phyloP scores from a whole-genome alignment of 2,797 vertebrate species.

The Lagorchestes hirsutus region DNA sequence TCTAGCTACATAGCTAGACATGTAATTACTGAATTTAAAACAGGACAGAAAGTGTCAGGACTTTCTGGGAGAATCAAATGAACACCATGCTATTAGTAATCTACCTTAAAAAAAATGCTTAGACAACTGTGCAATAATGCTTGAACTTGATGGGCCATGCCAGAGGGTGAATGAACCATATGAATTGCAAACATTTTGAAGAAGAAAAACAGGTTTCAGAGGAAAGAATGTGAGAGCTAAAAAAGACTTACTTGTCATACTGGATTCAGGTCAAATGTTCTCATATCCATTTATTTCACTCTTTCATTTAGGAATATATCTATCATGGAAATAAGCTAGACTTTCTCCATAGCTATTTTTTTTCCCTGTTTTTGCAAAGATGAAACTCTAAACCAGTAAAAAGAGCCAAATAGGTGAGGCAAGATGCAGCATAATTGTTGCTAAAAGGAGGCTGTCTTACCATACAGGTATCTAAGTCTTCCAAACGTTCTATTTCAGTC shows the following conservation, averaged over 20 bases:
- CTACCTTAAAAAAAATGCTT: not conserved
- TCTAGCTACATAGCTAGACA: not conserved
- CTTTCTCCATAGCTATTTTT: not conserved
- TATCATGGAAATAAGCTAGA: not conserved
- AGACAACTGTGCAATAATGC: not conserved
- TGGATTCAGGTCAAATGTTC: not conserved
- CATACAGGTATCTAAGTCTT: conserved; percentile 97
- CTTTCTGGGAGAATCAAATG: not conserved
- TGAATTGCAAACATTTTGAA: not conserved
- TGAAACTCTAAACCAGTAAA: not conserved
- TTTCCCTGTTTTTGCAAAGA: not conserved
- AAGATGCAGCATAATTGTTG: not conserved
- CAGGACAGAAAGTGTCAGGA: not conserved
- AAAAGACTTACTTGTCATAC: not conserved
- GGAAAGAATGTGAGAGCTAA: not conserved
- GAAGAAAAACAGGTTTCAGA: not conserved
- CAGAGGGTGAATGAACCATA: not conserved
- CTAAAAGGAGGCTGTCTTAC: conserved; percentile 84
- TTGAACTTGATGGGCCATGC: not conserved
- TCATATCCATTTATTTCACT: not conserved
- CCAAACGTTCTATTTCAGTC: conserved; percentile 94
- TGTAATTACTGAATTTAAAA: fast-evolving
- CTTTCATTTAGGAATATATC: not conserved
- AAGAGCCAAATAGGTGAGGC: not conserved
- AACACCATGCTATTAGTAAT: too few relatives aligned